Evolutionary conservation across 2,888 invertebrate genomes (phyloP).

Genomic region (Protodeltote pygarga): DNA sequence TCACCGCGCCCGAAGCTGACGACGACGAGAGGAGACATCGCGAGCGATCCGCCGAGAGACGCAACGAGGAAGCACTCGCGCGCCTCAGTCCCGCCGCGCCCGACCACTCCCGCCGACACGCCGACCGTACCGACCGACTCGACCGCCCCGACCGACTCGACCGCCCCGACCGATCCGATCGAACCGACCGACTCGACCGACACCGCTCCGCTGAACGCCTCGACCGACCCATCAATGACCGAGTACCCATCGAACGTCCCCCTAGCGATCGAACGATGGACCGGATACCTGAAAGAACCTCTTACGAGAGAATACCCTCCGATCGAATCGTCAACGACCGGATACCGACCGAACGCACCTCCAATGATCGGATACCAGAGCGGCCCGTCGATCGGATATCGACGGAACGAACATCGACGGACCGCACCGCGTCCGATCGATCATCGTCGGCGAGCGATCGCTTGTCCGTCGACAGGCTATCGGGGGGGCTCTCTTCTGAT

Average conservation of each 20-base stretch:
- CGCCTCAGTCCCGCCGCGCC: constrained; percentile 69
- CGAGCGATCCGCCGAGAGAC: constrained; percentile 66
- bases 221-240: constrained; percentile 56
- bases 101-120: constrained; percentile 49
- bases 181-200: constrained; percentile 57
- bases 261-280: constrained; percentile 47
- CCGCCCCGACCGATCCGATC: not conserved
- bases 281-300: constrained; percentile 47
- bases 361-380: constrained; percentile 47
- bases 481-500: constrained; percentile 39
- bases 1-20: constrained; percentile 73
- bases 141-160: constrained; percentile 17
- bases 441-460: constrained; percentile 56
- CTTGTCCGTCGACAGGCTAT: constrained; percentile 53
- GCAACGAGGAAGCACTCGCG: constrained; percentile 74
- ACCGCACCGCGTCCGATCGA: constrained; percentile 55
- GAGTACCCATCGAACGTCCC: constrained; percentile 51
- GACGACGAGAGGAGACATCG: constrained; percentile 78
- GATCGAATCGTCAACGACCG: constrained; percentile 39
- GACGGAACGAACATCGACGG: constrained; percentile 51
- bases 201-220: constrained; percentile 62
- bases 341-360: constrained; percentile 48
- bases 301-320: constrained; percentile 45
- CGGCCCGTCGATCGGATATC: constrained; percentile 49
- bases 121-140: constrained; percentile 46